Evolutionary conservation across 2,888 invertebrate species (phyloP), one percentile per base, ranked within the genome.

Genomic region (Dicyrtoma fusca): DNA sequence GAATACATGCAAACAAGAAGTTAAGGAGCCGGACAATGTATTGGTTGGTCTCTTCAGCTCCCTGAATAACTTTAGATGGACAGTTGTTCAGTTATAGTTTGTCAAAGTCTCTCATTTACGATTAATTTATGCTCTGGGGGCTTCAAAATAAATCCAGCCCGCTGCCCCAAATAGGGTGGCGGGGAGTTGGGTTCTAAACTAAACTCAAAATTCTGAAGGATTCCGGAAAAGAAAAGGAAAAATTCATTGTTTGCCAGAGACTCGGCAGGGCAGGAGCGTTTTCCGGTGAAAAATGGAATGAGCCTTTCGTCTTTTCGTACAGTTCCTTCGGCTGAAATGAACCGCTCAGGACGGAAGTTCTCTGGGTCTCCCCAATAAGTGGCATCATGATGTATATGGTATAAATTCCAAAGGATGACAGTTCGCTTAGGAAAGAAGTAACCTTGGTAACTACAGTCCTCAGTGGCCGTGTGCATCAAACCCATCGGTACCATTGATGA

Each of bases 71-170:
- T 34, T 34, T n/a, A n/a, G 34, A 34, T 34, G 34, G 8, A 34
- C 34, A 3, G 3, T 34, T 5, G 8, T 34, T 5, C 3, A 3
- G 34, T 8, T 34, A 34, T 5, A 34, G 34, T 34, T 3, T 5
- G 34, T 34, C 4, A 91, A 0, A 90, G 85, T 23, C 89, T 85
- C 0, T 92, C 92, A 0, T 85, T 85, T 44, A 88, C 86, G 34
- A 91, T 89, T 81, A 91, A 86, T 75, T 88, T 86, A 80, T 91
- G 88, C 86, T 92, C 86, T 76, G 87, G 68, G n/a, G 68, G 68
- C 25, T 68, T 68, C 57, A 68, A n/a, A 21, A 79, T 75, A 21
- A 79, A 77, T 26, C 77, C 77, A 11, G 77, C 71, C 63, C 79
- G 62, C 13, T 75, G 79, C 0, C 77, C 76, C 19, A 79, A 64